These are phyloP conservation scores for Musca domestica DNA, from an alignment of 1,140 invertebrate genomes.

Conservation along the genomic window DNA sequence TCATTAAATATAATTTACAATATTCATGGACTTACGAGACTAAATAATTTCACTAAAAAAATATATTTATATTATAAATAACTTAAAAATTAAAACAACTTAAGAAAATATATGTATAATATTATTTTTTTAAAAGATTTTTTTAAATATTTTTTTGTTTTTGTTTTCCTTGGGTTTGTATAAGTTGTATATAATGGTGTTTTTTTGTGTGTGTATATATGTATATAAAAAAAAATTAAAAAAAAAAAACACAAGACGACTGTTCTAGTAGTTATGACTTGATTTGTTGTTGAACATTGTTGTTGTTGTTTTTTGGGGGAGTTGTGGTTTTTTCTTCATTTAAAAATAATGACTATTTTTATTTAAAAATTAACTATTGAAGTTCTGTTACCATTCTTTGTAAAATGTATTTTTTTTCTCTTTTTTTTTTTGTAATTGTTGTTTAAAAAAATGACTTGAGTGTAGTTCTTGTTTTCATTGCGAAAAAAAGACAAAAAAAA, in stretches of 20 bases:
- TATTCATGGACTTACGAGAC: too few relatives aligned
- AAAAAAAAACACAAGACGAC: conserved; percentile 22
- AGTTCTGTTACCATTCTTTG: conserved; percentile 7
- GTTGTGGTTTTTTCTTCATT: conserved; percentile 11
- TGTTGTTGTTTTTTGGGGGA: neutral
- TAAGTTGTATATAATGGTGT: conserved; percentile 5
- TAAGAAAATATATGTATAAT: neutral
- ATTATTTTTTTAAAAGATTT: conserved; percentile 8
- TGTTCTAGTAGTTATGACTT: conserved; percentile 19
- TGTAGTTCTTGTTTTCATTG: neutral
- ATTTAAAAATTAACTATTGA: conserved; percentile 4
- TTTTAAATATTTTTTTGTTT: conserved; percentile 2
- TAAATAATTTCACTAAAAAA: neutral
- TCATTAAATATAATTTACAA: neutral
- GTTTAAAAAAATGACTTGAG: conserved; percentile 16
- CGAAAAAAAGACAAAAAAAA: too few relatives aligned
- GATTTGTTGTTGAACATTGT: conserved; percentile 13
- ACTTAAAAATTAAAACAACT: too few relatives aligned
- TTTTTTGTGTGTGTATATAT: neutral
- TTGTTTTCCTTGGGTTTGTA: neutral
- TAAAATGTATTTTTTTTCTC: neutral
- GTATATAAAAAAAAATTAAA: neutral
- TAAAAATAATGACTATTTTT: neutral
- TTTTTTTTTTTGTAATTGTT: too few relatives aligned
- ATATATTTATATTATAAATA: neutral